Conservation (phyloP, 2,797 vertebrate species). For the Ataeniobius toweri region DNA sequence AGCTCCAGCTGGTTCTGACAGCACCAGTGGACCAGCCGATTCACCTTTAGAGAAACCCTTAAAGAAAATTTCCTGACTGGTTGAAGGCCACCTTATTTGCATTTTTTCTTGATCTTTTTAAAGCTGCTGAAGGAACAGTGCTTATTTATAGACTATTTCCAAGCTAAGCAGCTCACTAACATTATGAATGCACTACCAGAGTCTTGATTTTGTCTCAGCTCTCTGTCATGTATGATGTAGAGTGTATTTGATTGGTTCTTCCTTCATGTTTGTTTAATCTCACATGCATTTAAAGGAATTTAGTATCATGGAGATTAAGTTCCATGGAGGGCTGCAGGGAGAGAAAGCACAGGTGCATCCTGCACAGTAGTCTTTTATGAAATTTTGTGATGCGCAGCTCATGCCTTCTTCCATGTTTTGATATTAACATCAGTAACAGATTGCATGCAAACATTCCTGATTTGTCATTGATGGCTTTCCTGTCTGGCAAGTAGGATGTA, state of each 20-base stretch:
- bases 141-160: slow-evolving; percentile 9
- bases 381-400: background rate
- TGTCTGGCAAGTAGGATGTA: background rate
- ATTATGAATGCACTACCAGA: background rate
- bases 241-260: slow-evolving; percentile 11
- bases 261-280: background rate
- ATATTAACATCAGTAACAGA: background rate
- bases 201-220: slow-evolving; percentile 5
- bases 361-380: background rate
- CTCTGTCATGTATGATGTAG: background rate
- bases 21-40: too few relatives aligned
- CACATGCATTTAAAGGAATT: background rate
- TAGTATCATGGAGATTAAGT: background rate
- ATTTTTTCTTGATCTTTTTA: slow-evolving; percentile 19
- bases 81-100: background rate
- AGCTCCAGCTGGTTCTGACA: too few relatives aligned
- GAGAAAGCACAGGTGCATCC: background rate
- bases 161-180: background rate
- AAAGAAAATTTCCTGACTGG: slow-evolving; percentile 19
- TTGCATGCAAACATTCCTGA: background rate
- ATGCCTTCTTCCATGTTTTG: background rate
- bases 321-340: background rate
- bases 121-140: slow-evolving; percentile 30
- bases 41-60: background rate
- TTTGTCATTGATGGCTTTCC: background rate